A percentile compares a stretch with the other conserved stretches of the same genome.
phyloP scores from a whole-genome alignment of 1,140 invertebrate species.

The Harpegnathos saltator region DNA sequence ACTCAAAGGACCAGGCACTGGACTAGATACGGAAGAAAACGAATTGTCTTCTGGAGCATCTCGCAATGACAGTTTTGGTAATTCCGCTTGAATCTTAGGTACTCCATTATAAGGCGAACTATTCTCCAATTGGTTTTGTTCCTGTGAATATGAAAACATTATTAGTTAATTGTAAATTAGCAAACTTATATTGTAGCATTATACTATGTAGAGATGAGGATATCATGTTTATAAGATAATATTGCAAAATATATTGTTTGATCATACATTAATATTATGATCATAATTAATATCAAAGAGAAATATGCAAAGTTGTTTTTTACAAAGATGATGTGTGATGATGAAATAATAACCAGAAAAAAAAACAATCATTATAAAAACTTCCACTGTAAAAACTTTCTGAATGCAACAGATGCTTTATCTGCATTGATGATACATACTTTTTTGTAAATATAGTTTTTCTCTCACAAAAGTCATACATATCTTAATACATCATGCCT shows the following conservation, averaged over 20 bases:
- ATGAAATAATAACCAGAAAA: too few relatives aligned
- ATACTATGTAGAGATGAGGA: too few relatives aligned
- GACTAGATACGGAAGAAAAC: constrained; percentile 80
- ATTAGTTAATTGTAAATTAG: not conserved
- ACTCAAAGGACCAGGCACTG: constrained; percentile 80
- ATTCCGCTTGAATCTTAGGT: constrained; percentile 76
- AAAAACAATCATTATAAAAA: too few relatives aligned
- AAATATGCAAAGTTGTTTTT: not conserved
- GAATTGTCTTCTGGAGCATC: constrained; percentile 81
- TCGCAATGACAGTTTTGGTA: constrained; percentile 82
- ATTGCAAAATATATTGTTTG: not conserved
- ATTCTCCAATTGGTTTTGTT: constrained; percentile 78
- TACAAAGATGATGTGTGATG: not conserved
- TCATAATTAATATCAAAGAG: not conserved
- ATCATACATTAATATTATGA: not conserved
- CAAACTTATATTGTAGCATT: not conserved
- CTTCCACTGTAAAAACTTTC: too few relatives aligned
- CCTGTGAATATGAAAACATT: constrained; percentile 69
- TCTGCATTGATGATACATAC: too few relatives aligned
- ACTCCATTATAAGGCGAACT: constrained; percentile 81
- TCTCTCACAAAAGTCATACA: too few relatives aligned
- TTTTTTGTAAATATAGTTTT: too few relatives aligned
- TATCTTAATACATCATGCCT: too few relatives aligned
- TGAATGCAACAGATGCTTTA: too few relatives aligned
- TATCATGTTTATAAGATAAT: not conserved